Evolutionary conservation across 2,797 vertebrate genomes (phyloP), one percentile per base, ranked within the genome.

Genomic region (Sylvilagus floridanus): DNA sequence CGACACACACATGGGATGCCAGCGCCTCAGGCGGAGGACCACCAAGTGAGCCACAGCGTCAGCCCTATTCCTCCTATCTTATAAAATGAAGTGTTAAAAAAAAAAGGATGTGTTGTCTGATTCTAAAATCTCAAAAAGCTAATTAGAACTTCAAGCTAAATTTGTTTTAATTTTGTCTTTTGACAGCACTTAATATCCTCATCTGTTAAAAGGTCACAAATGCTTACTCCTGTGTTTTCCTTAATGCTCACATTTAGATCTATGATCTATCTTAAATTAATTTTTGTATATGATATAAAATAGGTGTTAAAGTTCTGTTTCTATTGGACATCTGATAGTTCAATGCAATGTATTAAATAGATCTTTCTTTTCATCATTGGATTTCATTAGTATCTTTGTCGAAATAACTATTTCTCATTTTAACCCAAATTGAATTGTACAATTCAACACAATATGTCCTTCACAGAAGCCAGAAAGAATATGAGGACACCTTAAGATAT

Each of bases 331-430:
- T 54, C 10, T 78, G 83, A 2, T 63, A 26, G 28, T 76, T 87
- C 5, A 42, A 42, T 42, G 42, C 14, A 89, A 47, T 72, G 62
- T 86, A 76, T 63, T 81, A 47, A 83, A 84, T 71, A 76, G 11
- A 47, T 4, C 12, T 93, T 88, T n/a, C 12, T 79, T 91, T 62
- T 16, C 30, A n/a, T 21, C 6, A 37, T 9, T 63, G n/a, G 69
- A 82, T 65, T 86, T 78, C 37, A 88, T 84, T 83, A 69, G 3
- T 66, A 3, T 62, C 76, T 88, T 88, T 90, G 42, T 81, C 47
- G 54, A 78, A 96, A 83, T 63, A 76, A 87, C 60, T 71, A 24
- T 66, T 84, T 92, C 35, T 78, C 65, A 63, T 81, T 92, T 65
- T 88, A 9, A 91, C 12, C 52, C 82, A 88, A 94, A 65, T 28